A percentile compares a stretch with the other conserved stretches of the same genome.
Conservation (phyloP, 2,888 invertebrate species). For the Lepidocyrtoides sp. region DNA sequence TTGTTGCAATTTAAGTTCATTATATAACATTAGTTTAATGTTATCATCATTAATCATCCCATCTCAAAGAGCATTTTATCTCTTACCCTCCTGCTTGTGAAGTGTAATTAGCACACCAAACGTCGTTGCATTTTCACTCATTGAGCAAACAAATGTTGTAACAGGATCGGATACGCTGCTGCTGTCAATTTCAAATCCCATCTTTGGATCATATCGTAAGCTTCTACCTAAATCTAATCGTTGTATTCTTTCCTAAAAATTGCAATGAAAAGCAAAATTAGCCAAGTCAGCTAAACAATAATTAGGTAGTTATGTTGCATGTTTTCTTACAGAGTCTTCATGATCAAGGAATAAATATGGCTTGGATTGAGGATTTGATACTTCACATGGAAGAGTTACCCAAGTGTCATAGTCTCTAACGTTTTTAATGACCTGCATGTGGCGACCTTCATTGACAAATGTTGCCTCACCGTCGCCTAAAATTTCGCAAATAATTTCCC, state of each 20-base stretch:
- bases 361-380: conserved; percentile 81
- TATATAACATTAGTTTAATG: conserved; percentile 11
- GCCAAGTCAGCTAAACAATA: not conserved
- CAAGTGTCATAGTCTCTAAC: conserved; percentile 74
- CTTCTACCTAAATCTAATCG: conserved; percentile 75
- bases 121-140: conserved; percentile 81
- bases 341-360: conserved; percentile 81
- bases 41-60: too few species aligned
- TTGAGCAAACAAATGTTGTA: conserved; percentile 82
- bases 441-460: conserved; percentile 82
- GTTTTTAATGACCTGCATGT: conserved; percentile 81
- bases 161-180: conserved; percentile 77
- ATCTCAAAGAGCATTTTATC: too few species aligned
- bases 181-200: conserved; percentile 80
- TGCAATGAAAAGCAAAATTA: not conserved
- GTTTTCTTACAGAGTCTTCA: conserved; percentile 78
- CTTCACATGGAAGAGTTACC: conserved; percentile 81
- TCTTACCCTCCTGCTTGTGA: conserved; percentile 78
- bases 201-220: conserved; percentile 78
- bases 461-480: conserved; percentile 81
- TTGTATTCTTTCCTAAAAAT: conserved; percentile 75
- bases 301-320: not conserved
- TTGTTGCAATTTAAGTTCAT: too few species aligned
- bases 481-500: not conserved
- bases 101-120: conserved; percentile 82